Base-by-base conservation (phyloP, 2,113 vertebrate species). In the Phycodurus eques region DNA sequence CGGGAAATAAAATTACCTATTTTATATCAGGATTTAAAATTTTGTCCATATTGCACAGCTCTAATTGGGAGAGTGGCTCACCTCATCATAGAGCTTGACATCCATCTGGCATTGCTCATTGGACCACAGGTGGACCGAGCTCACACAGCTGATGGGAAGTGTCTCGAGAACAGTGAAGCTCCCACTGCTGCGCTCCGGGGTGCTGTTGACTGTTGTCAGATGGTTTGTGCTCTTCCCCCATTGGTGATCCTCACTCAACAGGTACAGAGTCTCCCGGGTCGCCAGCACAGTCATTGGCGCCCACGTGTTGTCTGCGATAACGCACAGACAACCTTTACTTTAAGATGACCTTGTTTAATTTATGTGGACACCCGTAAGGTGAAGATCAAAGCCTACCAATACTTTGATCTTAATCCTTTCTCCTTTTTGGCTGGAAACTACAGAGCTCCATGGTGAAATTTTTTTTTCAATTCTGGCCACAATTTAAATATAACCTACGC, bases 1-100 rank as follows among this genome's bases (percentile, higher is more conserved):
- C 35, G 6, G 0, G 35, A 39, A 39, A 39, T 39, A 39, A 39
- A 39, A 5, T 39, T 27, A 27, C 27, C 27, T 27, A 27, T 39
- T 39, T 1, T 39, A 39, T 39, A 39, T 39, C 35, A 39, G 35
- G 35, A 39, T 39, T 39, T 39, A 39, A 39, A 39, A 39, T 39
- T 39, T 39, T 39, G 35, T 39, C 35, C 35, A 39, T 3, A 39
- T 5, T 39, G 35, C 35, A 39, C 35, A 39, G 35, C 35, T 39
- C 35, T 2, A 51, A 51, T 8, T 35, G 22, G 5, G 1, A 31
- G 12, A 17, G 20, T 2, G 22, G 71, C 91, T 74, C 69, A 97
- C 98, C 95, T 99, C 98, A 14, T 99, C 96, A 0, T 98, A 98
- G 72, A 99, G 93, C 78, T 93, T 88, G 54, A 99, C 80, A 59